Base-by-base conservation (phyloP, 1,140 invertebrate species). In the Conopomorpha cramerella region DNA sequence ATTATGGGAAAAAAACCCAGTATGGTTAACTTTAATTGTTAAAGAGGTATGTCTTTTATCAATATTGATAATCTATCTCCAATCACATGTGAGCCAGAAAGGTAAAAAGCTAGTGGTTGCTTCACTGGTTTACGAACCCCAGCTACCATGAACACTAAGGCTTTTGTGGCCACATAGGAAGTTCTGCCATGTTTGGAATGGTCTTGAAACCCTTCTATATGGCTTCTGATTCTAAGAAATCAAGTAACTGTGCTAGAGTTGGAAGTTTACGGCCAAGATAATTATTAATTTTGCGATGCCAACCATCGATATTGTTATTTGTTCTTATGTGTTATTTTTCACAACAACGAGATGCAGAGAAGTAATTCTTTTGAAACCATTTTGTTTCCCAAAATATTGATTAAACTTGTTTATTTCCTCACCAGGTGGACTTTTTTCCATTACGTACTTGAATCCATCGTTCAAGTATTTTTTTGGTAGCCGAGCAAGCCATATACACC, bases 221-320 rank as follows among this genome's bases (percentile, higher is more conserved):
- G 28, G 28, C 16, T 29, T 29, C 28, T 8, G 28, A 14, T 29
- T 8, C 4, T 29, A 29, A 11, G 16, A 29, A 12, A 8, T 29
- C 28, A 14, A 29, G 16, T 15, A 29, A 29, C 16, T 29, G 28
- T 29, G 28, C 28, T 15, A 29, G n/a, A 14, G 28, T 14, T 12
- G 28, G 28, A 29, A 14, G 16, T 29, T 29, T 29, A 12, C 28
- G 12, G 13, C 28, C 28, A 14, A 29, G 13, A 29, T 13, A 29
- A 29, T 15, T 12, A 15, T 29, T 29, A 14, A 29, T 29, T 15
- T 29, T 29, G 16, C 12, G 6, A 29, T 29, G 28, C 28, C 28
- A 29, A 29, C 28, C 28, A 14, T 29, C 28, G 16, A 29, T 29
- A 15, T 29, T 29, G 16, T 29, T 29, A 15, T 29, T 29, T 29